Evolutionary conservation across 2,113 vertebrate genomes (phyloP), one percentile per base, ranked within the genome.

Genomic region (Urocynchramus pylzowi): DNA sequence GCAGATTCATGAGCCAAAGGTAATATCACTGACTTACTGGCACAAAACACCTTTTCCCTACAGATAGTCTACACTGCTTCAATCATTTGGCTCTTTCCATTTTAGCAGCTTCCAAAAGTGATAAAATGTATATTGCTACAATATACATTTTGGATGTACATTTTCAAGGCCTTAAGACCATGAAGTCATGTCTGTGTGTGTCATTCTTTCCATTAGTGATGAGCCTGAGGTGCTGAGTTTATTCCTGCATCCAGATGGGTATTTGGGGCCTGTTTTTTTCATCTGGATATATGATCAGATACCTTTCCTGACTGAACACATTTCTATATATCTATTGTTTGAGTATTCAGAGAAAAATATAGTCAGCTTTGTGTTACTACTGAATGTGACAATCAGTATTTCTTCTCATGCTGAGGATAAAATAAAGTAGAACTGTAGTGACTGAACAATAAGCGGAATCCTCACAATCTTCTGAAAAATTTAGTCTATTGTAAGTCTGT

Each of bases 201-300:
- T 95, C 81, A 93, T 95, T 93, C 77, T 92, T 97, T 97, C 96
- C 91, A 83, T 74, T 77, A 92, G 50, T 30, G 70, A 93, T 74
- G 79, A 94, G 47, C 60, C 45, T 3, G 60, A 85, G 18, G 52
- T 73, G 47, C 42, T 71, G 87, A 91, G 67, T 82, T 91, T 65
- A 28, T 78, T 90, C 71, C 81, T 68, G 37, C 79, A 50, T 87
- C 63, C 70, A 86, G 68, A 84, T 71, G 82, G 53, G 42, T 67
- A 63, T 84, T 77, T 93, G 69, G 53, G 89, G 53, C 47, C 31
- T 76, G 28, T 20, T 56, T 87, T 87, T 96, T 88, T 84, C 33
- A 39, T 87, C 56, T 93, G 39, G 31, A 23, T 50, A 59, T 11
- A 31, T 14, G 35, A 63, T 83, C 71, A 94, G 50, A 74, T 67